These are phyloP conservation scores for Ormyrus pomaceus DNA, from an alignment of 2,888 invertebrate genomes.

Conservation along the genomic window DNA sequence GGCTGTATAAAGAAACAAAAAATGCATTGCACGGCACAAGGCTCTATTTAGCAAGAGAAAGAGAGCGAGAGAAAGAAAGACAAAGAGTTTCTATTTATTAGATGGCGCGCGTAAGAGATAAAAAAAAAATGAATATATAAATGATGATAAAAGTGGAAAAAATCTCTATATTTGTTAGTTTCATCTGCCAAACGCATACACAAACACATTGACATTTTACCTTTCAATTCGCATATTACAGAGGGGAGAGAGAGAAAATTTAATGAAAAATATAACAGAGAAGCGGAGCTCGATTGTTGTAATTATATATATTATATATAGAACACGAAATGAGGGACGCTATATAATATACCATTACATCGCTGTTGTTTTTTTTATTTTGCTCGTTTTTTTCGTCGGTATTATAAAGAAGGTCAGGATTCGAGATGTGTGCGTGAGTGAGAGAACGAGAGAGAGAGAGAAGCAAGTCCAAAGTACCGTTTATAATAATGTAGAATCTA, in stretches of 20 bases:
- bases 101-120: constrained; percentile 37
- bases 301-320: constrained; percentile 42
- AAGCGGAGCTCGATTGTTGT: constrained; percentile 48
- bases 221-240: constrained; percentile 37
- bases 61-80: constrained; percentile 35
- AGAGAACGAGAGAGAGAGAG: constrained; percentile 26
- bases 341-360: constrained; percentile 20
- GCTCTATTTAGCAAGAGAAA: constrained; percentile 29
- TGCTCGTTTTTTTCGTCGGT: constrained; percentile 29
- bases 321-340: constrained; percentile 33
- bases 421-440: constrained; percentile 20
- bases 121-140: constrained; percentile 4
- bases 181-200: constrained; percentile 54
- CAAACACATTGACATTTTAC: not conserved
- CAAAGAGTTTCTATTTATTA: constrained; percentile 49
- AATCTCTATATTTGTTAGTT: constrained; percentile 56
- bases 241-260: constrained; percentile 21
- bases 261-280: constrained; percentile 27
- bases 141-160: constrained; percentile 28
- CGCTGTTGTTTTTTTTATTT: constrained; percentile 50
- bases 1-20: constrained; percentile 41
- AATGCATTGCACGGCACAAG: constrained; percentile 41
- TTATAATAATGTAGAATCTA: constrained; percentile 46
- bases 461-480: constrained; percentile 52
- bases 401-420: constrained; percentile 30